phyloP scores from a whole-genome alignment of 2,888 invertebrate genomes.

The Cheilosia vernalis region DNA sequence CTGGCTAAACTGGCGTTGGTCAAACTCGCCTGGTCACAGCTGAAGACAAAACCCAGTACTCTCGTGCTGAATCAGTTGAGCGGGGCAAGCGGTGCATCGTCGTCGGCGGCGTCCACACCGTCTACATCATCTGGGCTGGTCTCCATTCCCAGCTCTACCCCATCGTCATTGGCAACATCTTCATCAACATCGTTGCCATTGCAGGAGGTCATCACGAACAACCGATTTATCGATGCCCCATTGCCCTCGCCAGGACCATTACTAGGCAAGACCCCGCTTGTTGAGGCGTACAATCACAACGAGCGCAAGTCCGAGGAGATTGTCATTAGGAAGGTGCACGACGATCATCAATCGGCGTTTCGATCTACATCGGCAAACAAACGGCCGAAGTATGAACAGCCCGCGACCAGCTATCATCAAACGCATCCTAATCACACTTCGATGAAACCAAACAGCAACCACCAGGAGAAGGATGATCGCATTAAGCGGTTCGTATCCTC shows the following conservation, averaged over 20 bases:
- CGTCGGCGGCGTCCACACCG: constrained; percentile 28
- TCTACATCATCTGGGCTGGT: constrained; percentile 31
- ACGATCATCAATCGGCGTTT: constrained; percentile 78
- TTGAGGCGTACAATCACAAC: constrained; percentile 86
- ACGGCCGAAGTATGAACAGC: constrained; percentile 54
- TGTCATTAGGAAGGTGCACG: constrained; percentile 82
- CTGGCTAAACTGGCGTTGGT: constrained; percentile 81
- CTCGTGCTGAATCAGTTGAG: constrained; percentile 84
- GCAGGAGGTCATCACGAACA: constrained; percentile 75
- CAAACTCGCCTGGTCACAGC: constrained; percentile 83
- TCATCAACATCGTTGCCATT: constrained; percentile 38
- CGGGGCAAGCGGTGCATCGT: constrained; percentile 64
- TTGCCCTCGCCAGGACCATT: constrained; percentile 92
- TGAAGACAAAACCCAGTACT: constrained; percentile 85
- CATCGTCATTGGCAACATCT: constrained; percentile 1
- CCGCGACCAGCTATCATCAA: constrained; percentile 44
- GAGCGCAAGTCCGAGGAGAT: constrained; percentile 79
- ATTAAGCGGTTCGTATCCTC: constrained; percentile 81
- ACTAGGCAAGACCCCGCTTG: constrained; percentile 91
- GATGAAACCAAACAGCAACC: constrained; percentile 82
- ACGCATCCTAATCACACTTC: constrained; percentile 15
- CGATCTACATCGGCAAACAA: constrained; percentile 42
- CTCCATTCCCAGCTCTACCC: constrained; percentile 42
- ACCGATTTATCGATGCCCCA: constrained; percentile 85
- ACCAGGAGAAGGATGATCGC: constrained; percentile 83